phyloP scores from a whole-genome alignment of 2,113 vertebrate species.

The Caracal caracal region DNA sequence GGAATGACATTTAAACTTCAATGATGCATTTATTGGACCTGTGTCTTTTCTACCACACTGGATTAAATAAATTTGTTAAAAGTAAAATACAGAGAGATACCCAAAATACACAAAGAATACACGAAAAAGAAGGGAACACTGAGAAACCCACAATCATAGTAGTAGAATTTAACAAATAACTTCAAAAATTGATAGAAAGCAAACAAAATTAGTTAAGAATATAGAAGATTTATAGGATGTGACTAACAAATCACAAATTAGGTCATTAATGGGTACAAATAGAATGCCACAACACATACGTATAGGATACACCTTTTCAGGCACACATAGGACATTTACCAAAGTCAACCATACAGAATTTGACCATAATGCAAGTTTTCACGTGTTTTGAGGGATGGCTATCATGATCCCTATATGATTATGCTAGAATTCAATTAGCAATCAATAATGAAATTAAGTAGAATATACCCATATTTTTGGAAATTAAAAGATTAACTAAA shows the following conservation, averaged over 20 bases:
- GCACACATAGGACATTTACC: neutral
- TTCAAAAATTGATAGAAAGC: neutral
- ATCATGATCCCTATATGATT: neutral
- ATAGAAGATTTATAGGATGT: neutral
- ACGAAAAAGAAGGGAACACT: neutral
- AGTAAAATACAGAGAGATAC: neutral
- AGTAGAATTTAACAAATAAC: neutral
- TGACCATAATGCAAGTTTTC: neutral
- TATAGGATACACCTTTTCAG: neutral
- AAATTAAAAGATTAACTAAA: conserved; percentile 8
- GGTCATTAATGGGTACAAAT: neutral
- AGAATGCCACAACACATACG: neutral
- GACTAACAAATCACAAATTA: neutral
- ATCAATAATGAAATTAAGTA: neutral
- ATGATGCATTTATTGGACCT: conserved; percentile 57
- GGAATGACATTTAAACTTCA: conserved; percentile 53
- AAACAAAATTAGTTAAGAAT: neutral
- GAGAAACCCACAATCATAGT: neutral
- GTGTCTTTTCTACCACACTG: conserved; percentile 69
- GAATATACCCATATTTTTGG: neutral
- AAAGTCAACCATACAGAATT: neutral
- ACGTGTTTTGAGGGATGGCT: neutral
- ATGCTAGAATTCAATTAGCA: neutral
- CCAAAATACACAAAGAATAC: neutral
- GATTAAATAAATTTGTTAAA: conserved; percentile 71